Percentiles rank a stretch among this genome's conserved stretches.
These are phyloP conservation scores for Cosmopolites sordidus DNA, from an alignment of 2,888 invertebrate species.

Conservation along the genomic window DNA sequence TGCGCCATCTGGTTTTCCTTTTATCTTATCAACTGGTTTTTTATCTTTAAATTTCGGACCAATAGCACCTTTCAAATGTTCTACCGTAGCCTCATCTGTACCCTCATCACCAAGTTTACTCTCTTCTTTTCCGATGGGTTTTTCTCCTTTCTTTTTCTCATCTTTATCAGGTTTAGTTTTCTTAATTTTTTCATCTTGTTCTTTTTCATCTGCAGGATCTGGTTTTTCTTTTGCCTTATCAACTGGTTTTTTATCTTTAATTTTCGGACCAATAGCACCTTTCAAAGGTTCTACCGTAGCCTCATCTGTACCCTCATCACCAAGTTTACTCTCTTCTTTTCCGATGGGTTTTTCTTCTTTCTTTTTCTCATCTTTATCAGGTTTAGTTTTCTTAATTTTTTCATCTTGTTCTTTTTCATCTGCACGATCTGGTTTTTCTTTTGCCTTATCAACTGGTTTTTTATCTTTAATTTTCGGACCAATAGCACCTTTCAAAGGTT, in stretches of 20 bases:
- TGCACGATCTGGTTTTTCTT: conserved; percentile 1
- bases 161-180: not conserved
- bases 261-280: not conserved
- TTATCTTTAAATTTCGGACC: not conserved
- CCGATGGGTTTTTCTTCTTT: no score
- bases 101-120: not conserved
- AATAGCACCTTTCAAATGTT: not conserved
- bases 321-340: no score
- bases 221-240: not conserved
- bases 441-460: no score
- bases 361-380: no score
- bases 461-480: no score
- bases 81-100: not conserved
- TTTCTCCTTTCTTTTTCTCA: not conserved
- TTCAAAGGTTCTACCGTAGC: not conserved
- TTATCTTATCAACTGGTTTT: not conserved
- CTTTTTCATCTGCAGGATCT: not conserved
- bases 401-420: not conserved
- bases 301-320: not conserved
- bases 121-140: no score
- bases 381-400: no score
- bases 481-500: not conserved
- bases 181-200: not conserved
- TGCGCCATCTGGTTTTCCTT: not conserved
- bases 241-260: not conserved